Conservation (phyloP, 2,888 invertebrate genomes). For the Liopterus haemorrhoidalis region DNA sequence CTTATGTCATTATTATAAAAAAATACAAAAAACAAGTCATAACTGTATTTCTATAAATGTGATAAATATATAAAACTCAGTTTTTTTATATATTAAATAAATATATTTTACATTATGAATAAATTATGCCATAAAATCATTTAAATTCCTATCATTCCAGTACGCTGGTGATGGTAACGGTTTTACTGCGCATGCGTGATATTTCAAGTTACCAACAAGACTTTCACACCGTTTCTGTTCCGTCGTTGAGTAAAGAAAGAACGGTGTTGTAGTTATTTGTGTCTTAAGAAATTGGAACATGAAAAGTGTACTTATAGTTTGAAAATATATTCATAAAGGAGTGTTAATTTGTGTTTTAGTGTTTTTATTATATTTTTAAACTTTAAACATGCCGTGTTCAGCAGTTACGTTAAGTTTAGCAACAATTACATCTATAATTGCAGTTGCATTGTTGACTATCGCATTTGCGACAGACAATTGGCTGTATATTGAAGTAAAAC, state of each 20-base stretch:
- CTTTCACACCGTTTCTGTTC: slow-evolving; percentile 18
- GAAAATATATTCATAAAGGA: neutral
- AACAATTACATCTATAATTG: slow-evolving; percentile 91
- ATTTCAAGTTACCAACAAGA: neutral
- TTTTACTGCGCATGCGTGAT: slow-evolving; percentile 17
- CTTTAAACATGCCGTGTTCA: slow-evolving; percentile 78
- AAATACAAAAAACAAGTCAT: too few relatives aligned
- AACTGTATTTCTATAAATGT: too few relatives aligned
- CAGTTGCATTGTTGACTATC: slow-evolving; percentile 86
- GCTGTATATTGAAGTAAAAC: slow-evolving; percentile 88
- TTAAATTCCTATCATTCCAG: too few relatives aligned
- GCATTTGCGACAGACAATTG: slow-evolving; percentile 96
- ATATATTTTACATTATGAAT: too few relatives aligned
- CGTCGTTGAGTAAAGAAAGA: slow-evolving; percentile 4
- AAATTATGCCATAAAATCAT: too few relatives aligned
- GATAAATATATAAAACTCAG: too few relatives aligned
- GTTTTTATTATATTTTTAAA: slow-evolving; percentile 2
- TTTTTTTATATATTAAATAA: too few relatives aligned
- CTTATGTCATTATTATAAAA: too few relatives aligned
- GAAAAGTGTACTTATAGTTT: slow-evolving; percentile 14
- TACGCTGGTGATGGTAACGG: too few relatives aligned
- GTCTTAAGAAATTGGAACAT: slow-evolving; percentile 6
- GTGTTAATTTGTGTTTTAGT: slow-evolving; percentile 11
- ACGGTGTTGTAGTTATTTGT: slow-evolving; percentile 12
- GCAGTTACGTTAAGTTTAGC: slow-evolving; percentile 92